Conservation (phyloP, 2,797 vertebrate species). For the Linurgus olivaceus region DNA sequence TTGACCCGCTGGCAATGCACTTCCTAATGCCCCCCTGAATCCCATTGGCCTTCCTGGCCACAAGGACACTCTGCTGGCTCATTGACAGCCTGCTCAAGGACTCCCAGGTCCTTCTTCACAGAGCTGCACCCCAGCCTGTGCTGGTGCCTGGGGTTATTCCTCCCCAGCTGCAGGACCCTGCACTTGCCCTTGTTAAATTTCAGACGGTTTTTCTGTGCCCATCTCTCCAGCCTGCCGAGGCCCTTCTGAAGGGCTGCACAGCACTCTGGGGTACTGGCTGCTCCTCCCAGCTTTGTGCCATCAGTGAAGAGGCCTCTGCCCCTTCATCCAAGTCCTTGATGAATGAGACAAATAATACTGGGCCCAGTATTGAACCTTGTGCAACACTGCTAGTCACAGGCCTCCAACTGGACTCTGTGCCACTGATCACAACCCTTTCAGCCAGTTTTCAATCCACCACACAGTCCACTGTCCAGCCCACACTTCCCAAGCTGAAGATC, state of each 20-base stretch:
- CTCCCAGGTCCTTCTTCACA: no score
- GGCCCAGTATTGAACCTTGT: background rate
- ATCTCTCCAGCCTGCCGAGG: fast-evolving
- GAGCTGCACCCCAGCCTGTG: background rate
- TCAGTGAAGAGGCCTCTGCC: background rate
- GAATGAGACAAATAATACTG: background rate
- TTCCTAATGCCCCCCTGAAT: background rate
- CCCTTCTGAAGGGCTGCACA: background rate
- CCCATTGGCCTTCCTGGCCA: background rate
- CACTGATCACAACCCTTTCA: background rate
- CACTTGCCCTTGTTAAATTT: background rate
- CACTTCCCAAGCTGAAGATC: background rate
- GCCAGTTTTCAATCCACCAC: background rate
- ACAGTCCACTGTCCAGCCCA: background rate
- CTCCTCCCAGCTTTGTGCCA: background rate
- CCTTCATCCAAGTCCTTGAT: background rate
- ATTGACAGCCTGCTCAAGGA: background rate
- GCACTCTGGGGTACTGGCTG: background rate
- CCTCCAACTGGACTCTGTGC: background rate
- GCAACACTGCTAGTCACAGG: background rate
- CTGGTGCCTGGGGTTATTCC: background rate
- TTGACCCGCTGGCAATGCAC: fast-evolving
- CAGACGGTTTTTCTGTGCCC: background rate
- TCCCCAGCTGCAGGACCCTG: background rate
- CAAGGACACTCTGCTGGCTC: no score